A percentile compares a stretch with the other conserved stretches of the same genome.
phyloP scores from a whole-genome alignment of 2,797 vertebrate genomes.

The Scarus forsteni region DNA sequence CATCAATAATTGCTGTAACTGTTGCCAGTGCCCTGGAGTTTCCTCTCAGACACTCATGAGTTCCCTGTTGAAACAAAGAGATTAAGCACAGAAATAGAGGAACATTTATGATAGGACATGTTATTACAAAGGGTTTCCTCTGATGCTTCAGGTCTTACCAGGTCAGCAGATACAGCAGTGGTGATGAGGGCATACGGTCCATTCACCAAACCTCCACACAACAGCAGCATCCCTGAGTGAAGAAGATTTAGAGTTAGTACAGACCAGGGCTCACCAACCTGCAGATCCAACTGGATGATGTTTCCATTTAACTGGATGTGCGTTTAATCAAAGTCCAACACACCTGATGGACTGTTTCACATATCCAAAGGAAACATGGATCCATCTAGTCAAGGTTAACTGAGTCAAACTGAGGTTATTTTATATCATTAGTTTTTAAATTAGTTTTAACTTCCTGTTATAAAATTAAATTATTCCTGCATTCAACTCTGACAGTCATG shows the following conservation, averaged over 20 bases:
- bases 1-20: conserved; percentile 96
- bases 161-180: conserved; percentile 94
- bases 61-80: conserved; percentile 85
- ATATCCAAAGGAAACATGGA: no score
- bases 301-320: no score
- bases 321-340: no score
- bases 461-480: no score
- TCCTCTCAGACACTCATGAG: conserved; percentile 93
- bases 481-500: no score
- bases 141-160: conserved; percentile 84
- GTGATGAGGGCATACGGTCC: conserved; percentile 98
- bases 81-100: neutral
- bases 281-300: no score
- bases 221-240: conserved; percentile 89
- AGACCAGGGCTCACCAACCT: neutral
- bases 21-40: conserved; percentile 95
- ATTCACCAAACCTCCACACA: conserved; percentile 94
- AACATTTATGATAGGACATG: neutral
- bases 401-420: no score
- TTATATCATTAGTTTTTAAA: no score
- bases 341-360: no score
- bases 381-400: no score
- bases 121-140: neutral
- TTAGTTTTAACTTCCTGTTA: no score
- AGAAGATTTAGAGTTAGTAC: neutral